phyloP scores from a whole-genome alignment of 2,888 invertebrate genomes.

The Eristalis arbustorum region DNA sequence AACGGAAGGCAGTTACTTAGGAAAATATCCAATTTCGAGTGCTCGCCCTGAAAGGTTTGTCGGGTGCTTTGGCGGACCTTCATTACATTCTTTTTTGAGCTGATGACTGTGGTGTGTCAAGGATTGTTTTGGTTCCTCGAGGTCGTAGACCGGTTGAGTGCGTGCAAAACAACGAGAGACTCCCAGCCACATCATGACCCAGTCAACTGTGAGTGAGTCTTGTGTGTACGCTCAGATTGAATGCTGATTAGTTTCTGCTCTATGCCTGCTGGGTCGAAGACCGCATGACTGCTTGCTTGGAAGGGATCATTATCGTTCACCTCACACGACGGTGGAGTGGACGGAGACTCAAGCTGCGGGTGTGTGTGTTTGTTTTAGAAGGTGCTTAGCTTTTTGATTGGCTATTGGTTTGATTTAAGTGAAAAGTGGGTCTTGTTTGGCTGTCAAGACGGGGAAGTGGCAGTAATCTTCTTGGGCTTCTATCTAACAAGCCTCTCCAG shows the following conservation, averaged over 20 bases:
- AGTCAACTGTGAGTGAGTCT: background rate
- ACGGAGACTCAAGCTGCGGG: background rate
- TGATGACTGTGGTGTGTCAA: background rate
- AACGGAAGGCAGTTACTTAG: slow-evolving; percentile 13
- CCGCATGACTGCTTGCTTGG: background rate
- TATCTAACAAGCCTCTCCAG: too few relatives aligned
- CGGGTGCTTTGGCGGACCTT: background rate
- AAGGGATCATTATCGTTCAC: background rate
- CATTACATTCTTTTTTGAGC: slow-evolving; percentile 5
- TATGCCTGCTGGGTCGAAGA: background rate
- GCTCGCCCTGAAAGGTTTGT: background rate
- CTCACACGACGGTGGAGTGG: background rate
- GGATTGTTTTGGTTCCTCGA: background rate
- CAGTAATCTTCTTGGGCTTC: too few relatives aligned
- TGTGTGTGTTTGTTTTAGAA: too few relatives aligned
- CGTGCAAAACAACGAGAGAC: background rate
- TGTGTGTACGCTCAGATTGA: background rate
- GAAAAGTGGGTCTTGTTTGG: too few relatives aligned
- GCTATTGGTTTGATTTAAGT: too few relatives aligned
- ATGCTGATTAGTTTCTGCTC: background rate
- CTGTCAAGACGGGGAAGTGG: too few relatives aligned
- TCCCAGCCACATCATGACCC: background rate
- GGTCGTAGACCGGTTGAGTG: background rate
- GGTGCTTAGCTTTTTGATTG: too few relatives aligned
- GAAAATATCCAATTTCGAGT: slow-evolving; percentile 17